phyloP scores from a whole-genome alignment of 2,888 invertebrate species.

The Plagodis pulveraria region DNA sequence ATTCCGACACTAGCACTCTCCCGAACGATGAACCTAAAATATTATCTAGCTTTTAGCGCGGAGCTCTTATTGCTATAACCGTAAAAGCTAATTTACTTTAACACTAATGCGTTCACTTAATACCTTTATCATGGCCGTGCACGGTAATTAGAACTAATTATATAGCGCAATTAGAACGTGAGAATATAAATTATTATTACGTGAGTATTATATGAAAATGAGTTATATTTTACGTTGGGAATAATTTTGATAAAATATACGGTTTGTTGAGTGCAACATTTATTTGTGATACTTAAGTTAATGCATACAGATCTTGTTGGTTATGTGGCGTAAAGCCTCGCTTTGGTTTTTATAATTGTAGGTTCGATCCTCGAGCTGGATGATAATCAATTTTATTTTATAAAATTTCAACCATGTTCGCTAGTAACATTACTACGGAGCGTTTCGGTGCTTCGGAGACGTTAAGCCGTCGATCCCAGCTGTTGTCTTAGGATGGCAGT shows the following conservation, averaged over 20 bases:
- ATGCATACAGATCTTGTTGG: background rate
- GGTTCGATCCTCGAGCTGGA: no score
- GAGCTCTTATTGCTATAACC: constrained; percentile 36
- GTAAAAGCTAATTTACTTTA: constrained; percentile 39
- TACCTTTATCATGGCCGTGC: constrained; percentile 38
- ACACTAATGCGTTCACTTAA: constrained; percentile 36
- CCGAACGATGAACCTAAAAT: constrained; percentile 25
- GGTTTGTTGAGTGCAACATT: constrained; percentile 17
- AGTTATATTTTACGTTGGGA: constrained; percentile 20
- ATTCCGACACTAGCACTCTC: constrained; percentile 8
- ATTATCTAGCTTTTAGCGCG: constrained; percentile 27
- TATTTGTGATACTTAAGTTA: constrained; percentile 3
- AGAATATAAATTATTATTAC: constrained; percentile 28
- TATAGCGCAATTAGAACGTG: constrained; percentile 33
- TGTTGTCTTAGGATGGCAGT: no score
- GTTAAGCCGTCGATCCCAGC: no score
- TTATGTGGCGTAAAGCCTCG: background rate
- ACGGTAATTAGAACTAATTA: constrained; percentile 40
- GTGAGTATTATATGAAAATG: constrained; percentile 20
- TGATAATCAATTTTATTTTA: no score
- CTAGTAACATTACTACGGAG: no score
- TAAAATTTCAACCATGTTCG: no score
- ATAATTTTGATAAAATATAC: constrained; percentile 22
- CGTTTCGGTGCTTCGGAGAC: no score
- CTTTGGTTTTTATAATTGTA: background rate